These are phyloP conservation scores for Pocota personata DNA, from an alignment of 2,888 invertebrate genomes.

Conservation along the genomic window DNA sequence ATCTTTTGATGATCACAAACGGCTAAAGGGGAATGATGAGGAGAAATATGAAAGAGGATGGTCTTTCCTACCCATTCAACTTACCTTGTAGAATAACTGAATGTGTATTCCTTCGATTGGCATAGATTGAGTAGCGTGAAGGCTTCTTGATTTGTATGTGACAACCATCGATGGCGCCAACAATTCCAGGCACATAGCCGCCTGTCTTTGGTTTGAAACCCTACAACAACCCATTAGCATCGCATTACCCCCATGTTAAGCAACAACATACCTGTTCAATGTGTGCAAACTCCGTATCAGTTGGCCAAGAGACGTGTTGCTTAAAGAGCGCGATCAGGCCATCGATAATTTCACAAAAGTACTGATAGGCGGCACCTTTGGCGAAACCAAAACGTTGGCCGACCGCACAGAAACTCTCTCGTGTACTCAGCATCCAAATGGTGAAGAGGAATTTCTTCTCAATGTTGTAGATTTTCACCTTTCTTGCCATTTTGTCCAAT, in stretches of 20 bases:
- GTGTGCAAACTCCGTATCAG: slow-evolving; percentile 1
- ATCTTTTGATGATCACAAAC: slow-evolving; percentile 61
- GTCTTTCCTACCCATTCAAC: neutral
- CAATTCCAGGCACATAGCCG: slow-evolving; percentile 44
- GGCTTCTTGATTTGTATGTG: slow-evolving; percentile 60
- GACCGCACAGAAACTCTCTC: slow-evolving; percentile 42
- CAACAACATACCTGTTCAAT: slow-evolving; percentile 41
- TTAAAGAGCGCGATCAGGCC: slow-evolving; percentile 39
- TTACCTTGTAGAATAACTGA: slow-evolving; percentile 57
- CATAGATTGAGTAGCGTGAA: slow-evolving; percentile 57
- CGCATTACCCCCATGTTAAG: neutral
- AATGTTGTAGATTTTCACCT: slow-evolving; percentile 22
- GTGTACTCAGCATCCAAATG: slow-evolving; percentile 47
- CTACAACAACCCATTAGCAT: neutral
- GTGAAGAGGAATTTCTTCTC: slow-evolving; percentile 56
- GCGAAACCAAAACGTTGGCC: slow-evolving; percentile 31
- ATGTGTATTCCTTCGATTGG: slow-evolving; percentile 28
- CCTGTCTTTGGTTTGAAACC: slow-evolving; percentile 55
- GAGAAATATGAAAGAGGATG: neutral
- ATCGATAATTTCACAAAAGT: slow-evolving; percentile 53
- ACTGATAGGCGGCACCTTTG: slow-evolving; percentile 46
- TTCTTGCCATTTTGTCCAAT: slow-evolving; percentile 12
- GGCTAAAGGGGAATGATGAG: neutral
- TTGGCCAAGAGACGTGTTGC: slow-evolving; percentile 47
- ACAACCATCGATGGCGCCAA: slow-evolving; percentile 55